Evolutionary conservation across 2,888 invertebrate genomes (phyloP), one percentile per base, ranked within the genome.

Genomic region (Heterodera filipjevi): DNA sequence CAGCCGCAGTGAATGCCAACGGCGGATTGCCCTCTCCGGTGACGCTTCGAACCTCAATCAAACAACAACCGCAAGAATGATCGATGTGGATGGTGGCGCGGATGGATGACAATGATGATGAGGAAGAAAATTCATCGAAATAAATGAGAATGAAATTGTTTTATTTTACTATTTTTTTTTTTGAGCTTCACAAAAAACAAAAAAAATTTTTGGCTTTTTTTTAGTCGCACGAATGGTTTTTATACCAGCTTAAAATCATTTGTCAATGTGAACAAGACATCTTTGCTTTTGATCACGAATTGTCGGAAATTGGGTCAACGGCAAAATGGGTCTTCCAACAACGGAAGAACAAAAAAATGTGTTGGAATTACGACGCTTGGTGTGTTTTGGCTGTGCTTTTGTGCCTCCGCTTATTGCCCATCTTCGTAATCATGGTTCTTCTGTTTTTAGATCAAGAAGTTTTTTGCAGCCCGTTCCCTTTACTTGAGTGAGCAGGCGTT

Each of bases 401-500:
- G 53, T 53, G 1, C 8, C 44, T 44, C 39, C 39, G 39, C 12
- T 39, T 10, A 10, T 39, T 39, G 39, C 10, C 12, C 39, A 39
- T 39, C 39, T 10, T 0, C 39, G 12, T 39, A 6, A 39, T 39
- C 12, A 39, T 39, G n/a, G 53, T 16, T 53, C 19, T 27, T 59
- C 27, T 59, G 0, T 3, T 19, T 49, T 49, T 66, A 75, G 32
- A 75, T 75, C 68, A 75, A 75, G 32, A 75, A 30, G 33, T 59
- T 39, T 8, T 71, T 68, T 35, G 77, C 74, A 44, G 33, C 73
- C n/a, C 44, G 66, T 39, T 35, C 44, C 30, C 46, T 59, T 33
- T 72, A 39, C 10, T 35, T 68, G 3, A 53, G 35, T 64, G 83
- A 82, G 27, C 83, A 81, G n/a, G 59, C 82, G n/a, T 46, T 81